These are phyloP conservation scores for Erithacus rubecula DNA, from an alignment of 2,797 vertebrate genomes.

Conservation along the genomic window DNA sequence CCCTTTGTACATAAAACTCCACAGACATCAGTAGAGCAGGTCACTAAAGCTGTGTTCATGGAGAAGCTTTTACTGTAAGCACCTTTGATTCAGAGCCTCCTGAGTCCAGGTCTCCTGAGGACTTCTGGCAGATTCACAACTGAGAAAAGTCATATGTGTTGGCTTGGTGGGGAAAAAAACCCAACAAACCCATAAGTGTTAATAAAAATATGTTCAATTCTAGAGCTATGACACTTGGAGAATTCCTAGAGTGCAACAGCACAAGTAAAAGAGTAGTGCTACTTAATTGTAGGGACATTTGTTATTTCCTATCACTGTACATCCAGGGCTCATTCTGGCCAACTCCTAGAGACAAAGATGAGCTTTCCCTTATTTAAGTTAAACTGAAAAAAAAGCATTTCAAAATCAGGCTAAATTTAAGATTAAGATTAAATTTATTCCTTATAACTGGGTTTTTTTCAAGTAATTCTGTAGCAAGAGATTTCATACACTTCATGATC, in stretches of 20 bases:
- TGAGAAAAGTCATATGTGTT: neutral
- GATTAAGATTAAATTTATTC: neutral
- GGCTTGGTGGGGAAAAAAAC: neutral
- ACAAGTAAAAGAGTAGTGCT: neutral
- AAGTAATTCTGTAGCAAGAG: neutral
- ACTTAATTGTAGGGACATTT: neutral
- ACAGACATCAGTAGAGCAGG: neutral
- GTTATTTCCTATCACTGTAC: neutral
- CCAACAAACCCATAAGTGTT: neutral
- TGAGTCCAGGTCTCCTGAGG: neutral
- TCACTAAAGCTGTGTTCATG: neutral
- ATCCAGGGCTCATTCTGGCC: neutral
- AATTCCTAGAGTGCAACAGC: neutral
- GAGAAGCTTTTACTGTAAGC: neutral
- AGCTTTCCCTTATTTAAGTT: neutral
- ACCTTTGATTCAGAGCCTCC: neutral
- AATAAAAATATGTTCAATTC: neutral
- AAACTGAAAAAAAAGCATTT: neutral
- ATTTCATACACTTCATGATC: neutral
- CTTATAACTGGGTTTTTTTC: neutral
- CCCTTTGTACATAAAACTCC: neutral
- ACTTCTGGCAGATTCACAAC: neutral
- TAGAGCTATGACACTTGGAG: neutral
- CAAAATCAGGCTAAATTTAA: neutral
- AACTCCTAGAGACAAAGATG: neutral